Evolutionary conservation across 2,888 invertebrate genomes (phyloP).

Genomic region (Augochlorella aurata): DNA sequence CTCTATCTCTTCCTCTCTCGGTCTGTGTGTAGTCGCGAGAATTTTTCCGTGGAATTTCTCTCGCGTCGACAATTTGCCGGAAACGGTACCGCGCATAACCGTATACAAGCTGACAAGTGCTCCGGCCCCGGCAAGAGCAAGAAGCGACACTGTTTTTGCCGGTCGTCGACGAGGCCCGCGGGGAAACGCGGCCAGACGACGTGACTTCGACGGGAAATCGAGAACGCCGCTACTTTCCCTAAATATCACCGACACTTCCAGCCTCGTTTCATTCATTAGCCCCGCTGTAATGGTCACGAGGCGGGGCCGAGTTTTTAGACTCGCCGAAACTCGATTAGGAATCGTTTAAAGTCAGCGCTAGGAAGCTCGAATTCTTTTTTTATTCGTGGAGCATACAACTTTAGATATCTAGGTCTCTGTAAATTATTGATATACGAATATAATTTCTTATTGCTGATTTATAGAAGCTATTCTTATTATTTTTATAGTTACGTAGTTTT

Average conservation of each 20-base stretch:
- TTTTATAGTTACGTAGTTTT: too few relatives aligned
- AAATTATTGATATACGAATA: too few relatives aligned
- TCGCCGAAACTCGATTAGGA: background rate
- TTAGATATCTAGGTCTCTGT: too few relatives aligned
- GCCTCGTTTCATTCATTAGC: background rate
- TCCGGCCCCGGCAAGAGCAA: constrained; percentile 5
- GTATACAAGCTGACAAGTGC: constrained; percentile 35
- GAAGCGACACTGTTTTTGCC: constrained; percentile 43
- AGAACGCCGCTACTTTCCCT: background rate
- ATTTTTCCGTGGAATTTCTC: constrained; percentile 48
- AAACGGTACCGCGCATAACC: constrained; percentile 40
- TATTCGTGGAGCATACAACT: too few relatives aligned
- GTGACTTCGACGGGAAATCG: constrained; percentile 14
- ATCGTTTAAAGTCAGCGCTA: too few relatives aligned
- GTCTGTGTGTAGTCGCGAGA: background rate
- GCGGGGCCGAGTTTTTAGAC: background rate
- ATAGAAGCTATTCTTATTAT: too few relatives aligned
- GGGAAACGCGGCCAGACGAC: constrained; percentile 15
- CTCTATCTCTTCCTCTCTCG: background rate
- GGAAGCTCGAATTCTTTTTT: too few relatives aligned
- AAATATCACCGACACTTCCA: background rate
- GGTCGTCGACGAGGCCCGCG: constrained; percentile 37
- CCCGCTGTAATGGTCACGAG: too few relatives aligned
- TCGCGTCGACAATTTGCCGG: constrained; percentile 41
- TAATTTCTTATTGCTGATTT: too few relatives aligned